phyloP scores from a whole-genome alignment of 2,113 vertebrate species.

The Ursus arctos region DNA sequence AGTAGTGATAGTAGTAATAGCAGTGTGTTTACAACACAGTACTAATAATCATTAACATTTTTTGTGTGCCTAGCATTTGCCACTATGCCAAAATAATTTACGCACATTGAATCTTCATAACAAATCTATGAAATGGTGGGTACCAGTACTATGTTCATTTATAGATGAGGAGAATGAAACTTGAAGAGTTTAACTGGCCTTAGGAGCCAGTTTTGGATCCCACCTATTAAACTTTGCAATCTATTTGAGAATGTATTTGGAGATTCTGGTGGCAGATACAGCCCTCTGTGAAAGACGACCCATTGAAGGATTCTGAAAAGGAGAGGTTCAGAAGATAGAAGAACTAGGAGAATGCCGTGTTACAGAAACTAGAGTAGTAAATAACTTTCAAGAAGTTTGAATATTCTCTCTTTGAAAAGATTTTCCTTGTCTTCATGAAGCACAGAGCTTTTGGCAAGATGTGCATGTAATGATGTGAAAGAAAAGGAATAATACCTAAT shows the following conservation, averaged over 20 bases:
- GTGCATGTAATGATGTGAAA: no score
- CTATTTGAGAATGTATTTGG: not conserved
- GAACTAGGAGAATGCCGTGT: no score
- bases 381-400: no score
- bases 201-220: not conserved
- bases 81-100: not conserved
- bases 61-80: not conserved
- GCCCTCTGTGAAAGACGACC: not conserved
- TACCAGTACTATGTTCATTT: not conserved
- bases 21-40: not conserved
- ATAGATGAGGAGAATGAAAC: not conserved
- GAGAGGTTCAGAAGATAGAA: no score
- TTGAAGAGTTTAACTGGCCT: conserved; percentile 23
- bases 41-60: not conserved
- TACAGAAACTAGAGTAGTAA: no score
- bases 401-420: no score
- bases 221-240: not conserved
- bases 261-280: not conserved
- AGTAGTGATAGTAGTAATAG: not conserved
- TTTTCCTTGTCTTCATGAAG: no score
- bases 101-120: not conserved
- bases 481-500: no score
- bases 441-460: no score
- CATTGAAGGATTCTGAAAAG: no score
- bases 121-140: not conserved